Conservation (phyloP, 2,888 invertebrate genomes). For the Orthosia incerta region DNA sequence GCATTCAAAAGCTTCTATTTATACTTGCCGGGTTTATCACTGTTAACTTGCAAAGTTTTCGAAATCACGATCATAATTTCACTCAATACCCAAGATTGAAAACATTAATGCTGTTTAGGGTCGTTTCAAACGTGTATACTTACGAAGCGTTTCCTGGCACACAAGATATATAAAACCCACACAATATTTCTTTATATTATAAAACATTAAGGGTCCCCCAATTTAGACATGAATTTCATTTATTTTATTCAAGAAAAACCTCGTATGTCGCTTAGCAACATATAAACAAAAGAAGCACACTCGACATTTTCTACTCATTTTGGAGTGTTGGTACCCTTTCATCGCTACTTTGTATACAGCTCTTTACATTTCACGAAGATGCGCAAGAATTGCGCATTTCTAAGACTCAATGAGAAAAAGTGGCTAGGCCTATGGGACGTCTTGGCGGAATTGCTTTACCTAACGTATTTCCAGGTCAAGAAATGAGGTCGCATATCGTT, state of each 20-base stretch:
- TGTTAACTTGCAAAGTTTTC: slow-evolving; percentile 9
- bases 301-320: slow-evolving; percentile 46
- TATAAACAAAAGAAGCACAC: slow-evolving; percentile 52
- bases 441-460: slow-evolving; percentile 7
- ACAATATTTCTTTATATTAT: slow-evolving; percentile 46
- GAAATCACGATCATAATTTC: slow-evolving; percentile 3
- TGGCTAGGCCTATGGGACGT: slow-evolving; percentile 2
- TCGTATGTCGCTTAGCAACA: slow-evolving; percentile 68
- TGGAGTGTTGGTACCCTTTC: slow-evolving; percentile 49
- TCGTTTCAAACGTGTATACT: slow-evolving; percentile 23
- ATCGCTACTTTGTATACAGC: slow-evolving; percentile 38
- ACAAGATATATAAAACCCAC: slow-evolving; percentile 40
- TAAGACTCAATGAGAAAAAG: slow-evolving; percentile 22
- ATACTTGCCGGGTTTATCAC: too few species aligned
- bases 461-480: slow-evolving; percentile 4
- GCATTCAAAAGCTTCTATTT: neutral
- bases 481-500: slow-evolving; percentile 20
- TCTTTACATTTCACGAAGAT: slow-evolving; percentile 12
- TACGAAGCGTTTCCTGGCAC: slow-evolving; percentile 19
- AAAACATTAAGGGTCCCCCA: slow-evolving; percentile 72
- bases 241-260: slow-evolving; percentile 44
- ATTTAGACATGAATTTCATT: slow-evolving; percentile 73
- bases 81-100: neutral
- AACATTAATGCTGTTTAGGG: neutral
- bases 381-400: slow-evolving; percentile 30